Conservation (phyloP, 2,113 vertebrate genomes). For the Cyprinodon variegatus region DNA sequence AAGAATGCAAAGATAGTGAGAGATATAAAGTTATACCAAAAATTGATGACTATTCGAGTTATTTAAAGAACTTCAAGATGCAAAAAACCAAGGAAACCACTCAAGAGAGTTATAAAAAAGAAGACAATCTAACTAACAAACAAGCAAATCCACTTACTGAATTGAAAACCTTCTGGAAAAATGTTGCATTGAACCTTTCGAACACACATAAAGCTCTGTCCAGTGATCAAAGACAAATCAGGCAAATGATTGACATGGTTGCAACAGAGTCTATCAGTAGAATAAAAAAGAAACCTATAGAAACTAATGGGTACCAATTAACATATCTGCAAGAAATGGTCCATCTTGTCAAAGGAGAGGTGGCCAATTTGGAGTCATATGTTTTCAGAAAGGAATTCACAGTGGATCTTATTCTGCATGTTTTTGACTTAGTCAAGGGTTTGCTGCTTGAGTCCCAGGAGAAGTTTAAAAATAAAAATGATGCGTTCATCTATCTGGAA, state of each 20-base stretch:
- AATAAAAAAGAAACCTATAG: neutral
- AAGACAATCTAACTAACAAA: accelerated
- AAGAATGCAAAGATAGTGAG: accelerated
- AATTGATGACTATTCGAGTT: neutral
- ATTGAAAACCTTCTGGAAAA: too few relatives aligned
- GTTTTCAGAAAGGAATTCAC: slow-evolving; percentile 51
- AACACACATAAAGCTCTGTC: accelerated
- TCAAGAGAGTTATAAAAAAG: accelerated
- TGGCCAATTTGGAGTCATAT: slow-evolving; percentile 11
- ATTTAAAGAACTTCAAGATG: neutral
- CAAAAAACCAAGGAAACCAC: accelerated
- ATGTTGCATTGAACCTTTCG: too few relatives aligned
- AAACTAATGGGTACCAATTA: slow-evolving; percentile 24
- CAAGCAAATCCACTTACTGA: accelerated
- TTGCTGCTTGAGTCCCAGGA: neutral
- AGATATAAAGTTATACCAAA: neutral
- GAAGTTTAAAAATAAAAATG: accelerated
- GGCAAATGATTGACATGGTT: accelerated
- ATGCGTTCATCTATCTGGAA: neutral
- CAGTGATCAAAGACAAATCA: accelerated
- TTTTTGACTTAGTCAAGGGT: slow-evolving; percentile 36
- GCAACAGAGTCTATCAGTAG: accelerated
- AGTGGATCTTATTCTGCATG: slow-evolving; percentile 56
- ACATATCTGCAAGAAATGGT: slow-evolving; percentile 46
- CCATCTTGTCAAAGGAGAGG: accelerated